Percentiles rank a stretch among this genome's conserved stretches.
These are phyloP conservation scores for Beaufortia kweichowensis DNA, from an alignment of 2,113 vertebrate genomes.

Conservation along the genomic window DNA sequence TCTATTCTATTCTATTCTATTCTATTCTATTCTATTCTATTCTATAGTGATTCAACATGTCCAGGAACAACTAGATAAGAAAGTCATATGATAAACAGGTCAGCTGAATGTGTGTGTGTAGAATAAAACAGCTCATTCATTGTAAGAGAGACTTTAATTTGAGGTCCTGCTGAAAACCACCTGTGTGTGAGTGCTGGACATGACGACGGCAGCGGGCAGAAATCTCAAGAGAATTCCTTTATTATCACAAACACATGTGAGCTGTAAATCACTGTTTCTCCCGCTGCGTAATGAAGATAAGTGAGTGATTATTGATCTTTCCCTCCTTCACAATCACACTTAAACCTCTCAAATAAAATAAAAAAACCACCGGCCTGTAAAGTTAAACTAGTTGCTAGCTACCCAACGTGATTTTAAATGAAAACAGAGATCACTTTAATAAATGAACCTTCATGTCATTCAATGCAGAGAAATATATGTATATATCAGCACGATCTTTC, in stretches of 20 bases:
- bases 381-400: too few species aligned
- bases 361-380: constrained; percentile 14
- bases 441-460: too few species aligned
- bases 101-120: background rate
- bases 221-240: constrained; percentile 44
- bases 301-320: constrained; percentile 56
- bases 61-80: background rate
- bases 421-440: too few species aligned
- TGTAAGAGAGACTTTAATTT: constrained; percentile 38
- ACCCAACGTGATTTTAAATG: too few species aligned
- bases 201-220: constrained; percentile 25
- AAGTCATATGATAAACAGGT: background rate
- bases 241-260: constrained; percentile 59
- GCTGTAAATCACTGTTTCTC: constrained; percentile 46
- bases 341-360: constrained; percentile 36
- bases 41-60: constrained; percentile 1
- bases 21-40: background rate
- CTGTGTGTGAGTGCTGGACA: constrained; percentile 52
- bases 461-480: too few species aligned
- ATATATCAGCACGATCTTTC: too few species aligned
- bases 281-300: constrained; percentile 54
- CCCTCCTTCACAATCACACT: constrained; percentile 46
- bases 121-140: constrained; percentile 19
- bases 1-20: background rate
- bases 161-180: constrained; percentile 25